phyloP scores from a whole-genome alignment of 2,888 invertebrate genomes.

The Sesia apiformis region DNA sequence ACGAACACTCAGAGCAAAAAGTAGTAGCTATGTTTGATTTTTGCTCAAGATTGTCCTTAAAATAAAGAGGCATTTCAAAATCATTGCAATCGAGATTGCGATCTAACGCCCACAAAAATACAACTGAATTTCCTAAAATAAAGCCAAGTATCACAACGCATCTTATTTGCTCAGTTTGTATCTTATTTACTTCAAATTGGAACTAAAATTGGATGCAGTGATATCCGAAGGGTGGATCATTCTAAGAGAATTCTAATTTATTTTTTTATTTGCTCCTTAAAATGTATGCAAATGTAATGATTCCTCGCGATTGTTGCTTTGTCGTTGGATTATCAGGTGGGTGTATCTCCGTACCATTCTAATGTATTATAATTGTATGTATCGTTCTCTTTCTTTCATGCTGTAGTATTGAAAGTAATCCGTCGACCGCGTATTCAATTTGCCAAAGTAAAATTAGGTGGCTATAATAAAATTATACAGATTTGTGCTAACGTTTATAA shows the following conservation, averaged over 20 bases:
- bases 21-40: neutral
- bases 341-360: slow-evolving; percentile 17
- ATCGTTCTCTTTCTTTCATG: slow-evolving; percentile 17
- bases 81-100: neutral
- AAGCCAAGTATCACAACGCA: neutral
- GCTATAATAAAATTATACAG: slow-evolving; percentile 69
- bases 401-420: slow-evolving; percentile 36
- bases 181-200: neutral
- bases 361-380: slow-evolving; percentile 7
- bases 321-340: slow-evolving; percentile 37
- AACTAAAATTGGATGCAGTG: neutral
- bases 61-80: neutral
- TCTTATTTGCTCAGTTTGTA: neutral
- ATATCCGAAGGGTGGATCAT: neutral
- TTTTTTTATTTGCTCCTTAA: slow-evolving; percentile 48
- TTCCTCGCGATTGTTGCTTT: slow-evolving; percentile 39
- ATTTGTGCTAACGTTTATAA: slow-evolving; percentile 31
- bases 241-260: slow-evolving; percentile 15
- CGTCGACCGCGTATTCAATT: slow-evolving; percentile 41
- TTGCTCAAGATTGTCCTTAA: neutral
- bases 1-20: neutral
- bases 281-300: slow-evolving; percentile 48
- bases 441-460: slow-evolving; percentile 37
- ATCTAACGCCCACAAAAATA: neutral
- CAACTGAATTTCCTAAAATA: neutral